These are phyloP conservation scores for Aplysia californica DNA, from an alignment of 1,140 invertebrate species.

Conservation along the genomic window DNA sequence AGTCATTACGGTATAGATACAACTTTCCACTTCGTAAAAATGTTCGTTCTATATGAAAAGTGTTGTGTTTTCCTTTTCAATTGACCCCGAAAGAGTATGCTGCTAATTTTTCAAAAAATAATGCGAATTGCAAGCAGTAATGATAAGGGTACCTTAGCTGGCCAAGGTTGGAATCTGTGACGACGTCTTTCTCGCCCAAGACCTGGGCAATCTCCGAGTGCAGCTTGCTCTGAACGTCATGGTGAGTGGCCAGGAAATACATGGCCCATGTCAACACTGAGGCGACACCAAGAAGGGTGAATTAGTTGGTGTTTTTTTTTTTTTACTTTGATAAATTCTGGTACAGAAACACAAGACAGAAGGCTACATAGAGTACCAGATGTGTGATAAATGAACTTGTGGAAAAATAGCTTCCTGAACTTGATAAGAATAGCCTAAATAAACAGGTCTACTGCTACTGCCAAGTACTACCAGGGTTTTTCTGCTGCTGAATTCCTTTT, in stretches of 20 bases:
- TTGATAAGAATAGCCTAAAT: not conserved
- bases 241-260: no score
- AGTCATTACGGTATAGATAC: no score
- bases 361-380: not conserved
- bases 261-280: conserved; percentile 63
- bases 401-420: not conserved
- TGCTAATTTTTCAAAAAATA: not conserved
- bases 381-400: not conserved
- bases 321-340: no score
- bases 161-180: conserved; percentile 37
- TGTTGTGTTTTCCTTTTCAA: not conserved
- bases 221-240: no score
- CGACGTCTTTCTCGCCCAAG: conserved; percentile 39
- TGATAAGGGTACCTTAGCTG: conserved; percentile 41
- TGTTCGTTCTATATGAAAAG: not conserved
- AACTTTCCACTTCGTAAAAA: not conserved
- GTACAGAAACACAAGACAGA: not conserved
- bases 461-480: no score
- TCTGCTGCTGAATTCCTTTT: no score
- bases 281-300: no score
- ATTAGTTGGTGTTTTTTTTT: no score
- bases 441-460: no score
- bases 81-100: not conserved
- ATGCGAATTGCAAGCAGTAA: not conserved
- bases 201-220: conserved; percentile 43